phyloP scores from a whole-genome alignment of 2,797 vertebrate species.

The Lindbergichthys nudifrons region DNA sequence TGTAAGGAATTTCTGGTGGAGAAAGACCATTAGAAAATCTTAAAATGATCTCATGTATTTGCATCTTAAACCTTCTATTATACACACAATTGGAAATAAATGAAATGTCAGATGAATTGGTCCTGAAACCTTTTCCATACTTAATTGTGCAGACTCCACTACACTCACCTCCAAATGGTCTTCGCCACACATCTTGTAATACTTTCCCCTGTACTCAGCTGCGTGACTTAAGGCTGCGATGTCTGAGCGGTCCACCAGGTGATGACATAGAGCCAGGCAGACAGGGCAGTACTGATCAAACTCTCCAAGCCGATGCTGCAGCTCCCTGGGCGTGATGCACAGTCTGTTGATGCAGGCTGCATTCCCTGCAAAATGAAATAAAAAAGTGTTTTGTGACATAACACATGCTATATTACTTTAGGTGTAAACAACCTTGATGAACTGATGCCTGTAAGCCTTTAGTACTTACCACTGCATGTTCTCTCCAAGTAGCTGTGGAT shows the following conservation, averaged over 20 bases:
- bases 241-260: conserved; percentile 89
- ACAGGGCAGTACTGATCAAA: conserved; percentile 93
- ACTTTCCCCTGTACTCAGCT: conserved; percentile 88
- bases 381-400: not conserved
- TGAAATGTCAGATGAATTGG: not conserved
- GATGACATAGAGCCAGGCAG: conserved; percentile 87
- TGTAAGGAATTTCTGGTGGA: conserved; percentile 88
- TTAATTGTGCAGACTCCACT: not conserved
- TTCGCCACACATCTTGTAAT: conserved; percentile 91
- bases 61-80: not conserved
- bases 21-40: conserved; percentile 1
- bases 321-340: conserved; percentile 90
- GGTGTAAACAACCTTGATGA: not conserved
- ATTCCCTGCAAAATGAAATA: conserved; percentile 79
- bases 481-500: conserved; percentile 90
- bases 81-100: not conserved
- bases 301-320: conserved; percentile 87
- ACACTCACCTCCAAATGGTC: conserved; percentile 88
- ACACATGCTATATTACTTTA: not conserved
- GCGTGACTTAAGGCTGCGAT: conserved; percentile 82
- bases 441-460: not conserved
- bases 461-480: conserved; percentile 85
- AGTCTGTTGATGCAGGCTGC: conserved; percentile 90
- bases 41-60: not conserved
- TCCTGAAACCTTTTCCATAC: not conserved